Evolutionary conservation across 35 echinoderm and acorn worm genomes (phyloP).

Genomic region (Acanthaster planci): DNA sequence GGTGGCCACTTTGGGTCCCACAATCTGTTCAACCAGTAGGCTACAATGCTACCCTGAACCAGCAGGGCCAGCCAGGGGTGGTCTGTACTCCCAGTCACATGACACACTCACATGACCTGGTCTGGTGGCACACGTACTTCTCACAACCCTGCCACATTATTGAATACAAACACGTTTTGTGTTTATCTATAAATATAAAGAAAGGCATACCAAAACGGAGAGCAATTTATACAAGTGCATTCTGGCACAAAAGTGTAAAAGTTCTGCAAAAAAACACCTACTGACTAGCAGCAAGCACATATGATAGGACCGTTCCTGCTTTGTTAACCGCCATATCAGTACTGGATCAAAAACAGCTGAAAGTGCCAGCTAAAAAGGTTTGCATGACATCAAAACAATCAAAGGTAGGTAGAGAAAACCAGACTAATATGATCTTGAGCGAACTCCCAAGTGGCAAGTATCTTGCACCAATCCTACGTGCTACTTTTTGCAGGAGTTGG

Average conservation of each 20-base stretch:
- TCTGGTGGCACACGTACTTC: background rate
- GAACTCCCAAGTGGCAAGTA: no score
- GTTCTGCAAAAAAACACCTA: background rate
- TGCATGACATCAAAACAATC: no score
- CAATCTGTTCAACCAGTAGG: slow-evolving; percentile 7
- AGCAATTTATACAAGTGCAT: background rate
- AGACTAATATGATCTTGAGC: no score
- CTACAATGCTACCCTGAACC: slow-evolving; percentile 1
- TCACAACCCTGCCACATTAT: background rate
- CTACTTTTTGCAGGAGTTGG: no score
- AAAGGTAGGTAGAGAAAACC: no score
- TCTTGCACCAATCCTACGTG: no score
- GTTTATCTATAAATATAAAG: background rate
- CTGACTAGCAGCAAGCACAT: slow-evolving; percentile 5
- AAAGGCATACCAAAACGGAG: slow-evolving; percentile 6
- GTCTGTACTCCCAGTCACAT: slow-evolving; percentile 6
- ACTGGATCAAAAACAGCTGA: no score
- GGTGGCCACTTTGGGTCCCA: background rate
- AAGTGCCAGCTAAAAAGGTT: no score
- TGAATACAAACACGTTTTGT: background rate
- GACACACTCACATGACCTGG: background rate
- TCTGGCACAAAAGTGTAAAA: background rate
- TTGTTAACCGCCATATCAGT: background rate
- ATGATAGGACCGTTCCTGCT: background rate
- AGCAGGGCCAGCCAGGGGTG: slow-evolving; percentile 7